phyloP scores from a whole-genome alignment of 2,797 vertebrate species.

The Paratrypauchen microcephalus region DNA sequence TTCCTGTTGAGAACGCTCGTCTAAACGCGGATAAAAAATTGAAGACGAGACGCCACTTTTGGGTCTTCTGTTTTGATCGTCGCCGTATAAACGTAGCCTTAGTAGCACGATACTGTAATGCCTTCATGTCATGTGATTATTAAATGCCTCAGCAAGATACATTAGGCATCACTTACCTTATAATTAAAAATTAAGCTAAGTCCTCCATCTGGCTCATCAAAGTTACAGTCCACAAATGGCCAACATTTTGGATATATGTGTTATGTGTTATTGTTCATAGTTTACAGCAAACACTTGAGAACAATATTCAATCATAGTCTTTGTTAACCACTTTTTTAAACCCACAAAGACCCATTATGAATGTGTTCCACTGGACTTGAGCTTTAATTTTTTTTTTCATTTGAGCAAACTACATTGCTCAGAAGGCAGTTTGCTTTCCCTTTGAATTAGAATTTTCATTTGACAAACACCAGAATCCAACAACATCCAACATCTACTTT shows the following conservation, averaged over 20 bases:
- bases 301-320: not conserved
- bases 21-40: no score
- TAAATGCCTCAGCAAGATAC: no score
- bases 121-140: not conserved
- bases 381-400: not conserved
- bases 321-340: not conserved
- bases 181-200: no score
- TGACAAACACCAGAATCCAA: constrained; percentile 15
- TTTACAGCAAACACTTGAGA: not conserved
- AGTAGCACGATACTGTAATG: not conserved
- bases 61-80: no score
- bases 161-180: no score
- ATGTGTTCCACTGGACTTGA: constrained; percentile 4
- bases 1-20: no score
- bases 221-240: not conserved
- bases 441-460: constrained; percentile 10
- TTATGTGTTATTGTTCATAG: not conserved
- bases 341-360: constrained; percentile 4
- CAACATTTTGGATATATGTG: not conserved
- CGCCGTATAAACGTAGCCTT: no score
- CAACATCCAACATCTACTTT: constrained; percentile 10
- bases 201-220: not conserved
- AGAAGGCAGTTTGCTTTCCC: constrained; percentile 4
- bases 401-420: constrained; percentile 8
- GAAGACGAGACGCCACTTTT: no score